phyloP scores from a whole-genome alignment of 2,113 vertebrate species.

The Sialia sialis region DNA sequence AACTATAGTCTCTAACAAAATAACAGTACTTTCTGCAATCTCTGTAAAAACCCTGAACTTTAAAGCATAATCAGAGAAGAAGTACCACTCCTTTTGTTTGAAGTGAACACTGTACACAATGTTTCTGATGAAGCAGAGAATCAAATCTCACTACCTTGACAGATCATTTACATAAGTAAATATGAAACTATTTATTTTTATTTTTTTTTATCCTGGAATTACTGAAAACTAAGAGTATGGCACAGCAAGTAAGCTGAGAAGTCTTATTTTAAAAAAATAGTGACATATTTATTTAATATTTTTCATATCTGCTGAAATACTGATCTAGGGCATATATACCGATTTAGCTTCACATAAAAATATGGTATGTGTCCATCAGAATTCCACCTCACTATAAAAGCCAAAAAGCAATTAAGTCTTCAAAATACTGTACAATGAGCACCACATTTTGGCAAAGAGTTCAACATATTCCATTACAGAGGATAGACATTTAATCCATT shows the following conservation, averaged over 20 bases:
- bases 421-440: constrained; percentile 42
- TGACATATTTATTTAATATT: constrained; percentile 49
- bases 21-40: not conserved
- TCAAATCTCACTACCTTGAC: not conserved
- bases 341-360: constrained; percentile 16
- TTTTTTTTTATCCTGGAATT: not conserved
- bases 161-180: constrained; percentile 3
- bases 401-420: constrained; percentile 50
- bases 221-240: not conserved
- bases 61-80: not conserved
- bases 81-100: not conserved
- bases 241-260: not conserved
- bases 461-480: constrained; percentile 24
- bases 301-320: constrained; percentile 32
- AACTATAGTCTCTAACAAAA: not conserved
- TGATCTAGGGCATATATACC: constrained; percentile 21
- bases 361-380: constrained; percentile 14
- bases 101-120: not conserved
- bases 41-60: not conserved
- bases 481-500: constrained; percentile 40
- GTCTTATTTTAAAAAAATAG: constrained; percentile 22
- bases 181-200: not conserved
- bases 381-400: not conserved
- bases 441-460: constrained; percentile 57
- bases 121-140: not conserved